These are phyloP conservation scores for Cinara cedri DNA, from an alignment of 2,888 invertebrate species.

Conservation along the genomic window DNA sequence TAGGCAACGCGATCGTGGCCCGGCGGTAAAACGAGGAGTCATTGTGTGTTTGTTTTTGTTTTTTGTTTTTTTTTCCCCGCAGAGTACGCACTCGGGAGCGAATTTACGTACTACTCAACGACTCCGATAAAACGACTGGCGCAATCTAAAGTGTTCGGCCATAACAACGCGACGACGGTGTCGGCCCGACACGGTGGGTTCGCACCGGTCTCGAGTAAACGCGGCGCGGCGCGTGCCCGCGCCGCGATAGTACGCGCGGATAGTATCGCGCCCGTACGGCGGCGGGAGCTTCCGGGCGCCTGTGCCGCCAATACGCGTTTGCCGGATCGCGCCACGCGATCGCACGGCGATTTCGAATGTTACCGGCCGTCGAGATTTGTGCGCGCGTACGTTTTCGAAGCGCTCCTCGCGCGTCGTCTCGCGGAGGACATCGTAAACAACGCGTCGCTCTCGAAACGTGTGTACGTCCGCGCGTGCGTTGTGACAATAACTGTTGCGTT, in stretches of 20 bases:
- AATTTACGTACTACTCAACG: constrained; percentile 36
- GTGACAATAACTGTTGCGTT: no score
- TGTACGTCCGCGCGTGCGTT: no score
- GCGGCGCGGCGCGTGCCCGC: neutral
- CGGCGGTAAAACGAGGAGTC: neutral
- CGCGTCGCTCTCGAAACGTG: neutral
- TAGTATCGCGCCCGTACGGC: neutral
- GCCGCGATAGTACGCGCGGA: no score
- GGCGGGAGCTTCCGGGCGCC: neutral
- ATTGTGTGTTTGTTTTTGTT: no score
- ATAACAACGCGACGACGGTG: neutral
- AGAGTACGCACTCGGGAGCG: constrained; percentile 22
- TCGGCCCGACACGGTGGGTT: no score
- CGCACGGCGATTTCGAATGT: neutral
- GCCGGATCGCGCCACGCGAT: no score
- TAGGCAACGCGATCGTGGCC: no score
- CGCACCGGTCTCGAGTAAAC: constrained; percentile 2
- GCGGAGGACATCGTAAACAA: neutral
- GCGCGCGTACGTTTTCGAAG: neutral
- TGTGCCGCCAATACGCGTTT: no score
- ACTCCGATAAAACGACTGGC: constrained; percentile 38
- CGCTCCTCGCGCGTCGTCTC: constrained; percentile 6
- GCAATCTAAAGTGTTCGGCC: constrained; percentile 42
- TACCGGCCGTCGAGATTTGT: neutral
- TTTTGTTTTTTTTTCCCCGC: neutral